A percentile compares a stretch with the other conserved stretches of the same genome.
Conservation (phyloP, 2,113 vertebrate genomes). For the Leuciscus idus region DNA sequence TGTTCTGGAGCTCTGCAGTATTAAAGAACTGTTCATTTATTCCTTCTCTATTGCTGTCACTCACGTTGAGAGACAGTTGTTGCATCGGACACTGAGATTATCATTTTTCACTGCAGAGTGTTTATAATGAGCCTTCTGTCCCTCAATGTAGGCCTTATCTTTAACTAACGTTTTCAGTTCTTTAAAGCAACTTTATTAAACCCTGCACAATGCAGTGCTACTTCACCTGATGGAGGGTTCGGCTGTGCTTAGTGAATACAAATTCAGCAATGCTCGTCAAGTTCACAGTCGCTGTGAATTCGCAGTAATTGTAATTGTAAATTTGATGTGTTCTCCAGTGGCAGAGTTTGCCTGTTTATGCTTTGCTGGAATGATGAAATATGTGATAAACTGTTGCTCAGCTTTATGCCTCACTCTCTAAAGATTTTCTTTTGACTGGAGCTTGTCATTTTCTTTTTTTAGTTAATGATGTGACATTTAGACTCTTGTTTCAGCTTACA, state of each 20-base stretch:
- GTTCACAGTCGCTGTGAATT: neutral
- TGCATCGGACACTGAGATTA: constrained; percentile 31
- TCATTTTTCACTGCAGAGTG: neutral
- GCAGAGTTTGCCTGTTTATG: constrained; percentile 14
- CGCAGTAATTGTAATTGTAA: constrained; percentile 32
- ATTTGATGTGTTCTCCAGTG: constrained; percentile 31
- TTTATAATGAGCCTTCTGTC: constrained; percentile 33
- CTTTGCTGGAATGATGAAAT: constrained; percentile 33
- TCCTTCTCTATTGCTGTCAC: constrained; percentile 49
- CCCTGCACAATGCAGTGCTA: neutral
- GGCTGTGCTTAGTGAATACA: neutral
- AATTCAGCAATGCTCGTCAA: neutral
- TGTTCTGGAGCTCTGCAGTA: constrained; percentile 49
- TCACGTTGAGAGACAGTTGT: constrained; percentile 51
- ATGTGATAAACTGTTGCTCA: constrained; percentile 4
- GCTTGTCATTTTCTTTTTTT: constrained; percentile 22
- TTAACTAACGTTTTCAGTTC: constrained; percentile 9
- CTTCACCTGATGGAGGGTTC: constrained; percentile 19
- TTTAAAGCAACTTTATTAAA: constrained; percentile 34
- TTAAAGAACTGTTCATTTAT: constrained; percentile 49
- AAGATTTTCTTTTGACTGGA: constrained; percentile 13
- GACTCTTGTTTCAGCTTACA: neutral
- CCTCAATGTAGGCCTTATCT: constrained; percentile 16
- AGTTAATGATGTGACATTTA: neutral
- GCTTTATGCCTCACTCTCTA: neutral